Evolutionary conservation across 2,888 invertebrate species (phyloP).

Genomic region (Drosophila crucigera): DNA sequence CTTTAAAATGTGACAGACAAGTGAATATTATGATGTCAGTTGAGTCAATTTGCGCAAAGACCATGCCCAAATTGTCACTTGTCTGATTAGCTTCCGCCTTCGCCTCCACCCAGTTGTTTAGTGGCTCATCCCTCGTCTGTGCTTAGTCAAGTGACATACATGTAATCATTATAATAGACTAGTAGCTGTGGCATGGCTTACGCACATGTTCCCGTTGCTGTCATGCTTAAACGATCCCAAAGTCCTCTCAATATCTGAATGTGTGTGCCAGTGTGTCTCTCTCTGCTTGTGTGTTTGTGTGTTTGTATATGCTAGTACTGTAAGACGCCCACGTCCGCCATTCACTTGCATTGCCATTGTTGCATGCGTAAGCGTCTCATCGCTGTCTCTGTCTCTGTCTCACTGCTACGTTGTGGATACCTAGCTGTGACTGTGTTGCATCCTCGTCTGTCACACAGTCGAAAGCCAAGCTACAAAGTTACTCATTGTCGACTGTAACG

Average conservation of each 20-base stretch:
- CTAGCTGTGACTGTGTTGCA: conserved; percentile 14
- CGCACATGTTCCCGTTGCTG: conserved; percentile 48
- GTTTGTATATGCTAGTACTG: conserved; percentile 27
- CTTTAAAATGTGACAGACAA: conserved; percentile 35
- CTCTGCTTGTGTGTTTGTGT: conserved; percentile 31
- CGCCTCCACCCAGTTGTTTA: conserved; percentile 32
- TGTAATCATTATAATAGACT: conserved; percentile 70
- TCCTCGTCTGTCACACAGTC: conserved; percentile 34
- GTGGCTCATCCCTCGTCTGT: conserved; percentile 5
- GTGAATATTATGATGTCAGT: conserved; percentile 45
- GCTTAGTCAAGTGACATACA: conserved; percentile 63
- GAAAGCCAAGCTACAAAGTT: conserved; percentile 62
- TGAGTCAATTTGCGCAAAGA: conserved; percentile 39
- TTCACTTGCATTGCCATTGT: conserved; percentile 74
- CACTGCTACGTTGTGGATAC: conserved; percentile 21
- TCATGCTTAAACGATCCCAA: conserved; percentile 47
- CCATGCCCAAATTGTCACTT: conserved; percentile 49
- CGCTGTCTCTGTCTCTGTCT: conserved; percentile 13
- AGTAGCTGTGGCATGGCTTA: conserved; percentile 50
- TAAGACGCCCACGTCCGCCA: conserved; percentile 42
- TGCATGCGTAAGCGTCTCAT: conserved; percentile 62
- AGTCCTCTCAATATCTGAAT: conserved; percentile 37
- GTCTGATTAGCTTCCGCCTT: conserved; percentile 50
- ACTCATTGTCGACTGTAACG: conserved; percentile 76
- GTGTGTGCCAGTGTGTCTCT: conserved; percentile 9